Conservation (phyloP, 2,888 invertebrate species). For the Drosophila meridionalis region DNA sequence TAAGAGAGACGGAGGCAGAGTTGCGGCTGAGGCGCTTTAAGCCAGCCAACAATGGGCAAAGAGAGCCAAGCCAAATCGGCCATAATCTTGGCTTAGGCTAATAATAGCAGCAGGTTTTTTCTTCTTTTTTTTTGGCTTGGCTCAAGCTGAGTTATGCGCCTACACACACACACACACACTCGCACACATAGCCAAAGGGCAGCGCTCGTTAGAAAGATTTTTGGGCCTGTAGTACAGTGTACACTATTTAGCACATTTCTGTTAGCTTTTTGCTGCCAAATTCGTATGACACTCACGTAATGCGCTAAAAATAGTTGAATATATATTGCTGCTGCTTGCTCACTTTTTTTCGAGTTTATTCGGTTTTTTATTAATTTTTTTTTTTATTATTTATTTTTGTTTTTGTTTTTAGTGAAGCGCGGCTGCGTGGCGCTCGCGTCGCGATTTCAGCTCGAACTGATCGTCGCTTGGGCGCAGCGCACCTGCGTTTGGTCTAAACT, state of each 20-base stretch:
- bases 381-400: conserved; percentile 6
- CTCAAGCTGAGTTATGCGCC: conserved; percentile 64
- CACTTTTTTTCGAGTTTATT: conserved; percentile 34
- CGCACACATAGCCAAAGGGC: conserved; percentile 41
- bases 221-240: conserved; percentile 36
- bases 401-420: conserved; percentile 16
- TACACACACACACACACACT: conserved; percentile 56
- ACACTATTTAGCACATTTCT: conserved; percentile 44
- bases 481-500: conserved; percentile 66
- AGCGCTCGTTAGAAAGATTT: conserved; percentile 50
- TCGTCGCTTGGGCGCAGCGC: conserved; percentile 42
- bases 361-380: conserved; percentile 16
- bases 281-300: conserved; percentile 77
- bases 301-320: conserved; percentile 77
- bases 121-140: conserved; percentile 55
- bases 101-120: conserved; percentile 78
- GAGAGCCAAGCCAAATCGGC: conserved; percentile 64
- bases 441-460: conserved; percentile 70
- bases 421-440: conserved; percentile 37
- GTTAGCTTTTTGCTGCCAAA: conserved; percentile 38
- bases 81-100: conserved; percentile 77
- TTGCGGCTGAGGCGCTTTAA: neutral
- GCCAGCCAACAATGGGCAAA: conserved; percentile 46
- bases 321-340: conserved; percentile 38
- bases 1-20: conserved; percentile 24